phyloP scores from a whole-genome alignment of 2,888 invertebrate genomes.

The Metopia argyrocephala region DNA sequence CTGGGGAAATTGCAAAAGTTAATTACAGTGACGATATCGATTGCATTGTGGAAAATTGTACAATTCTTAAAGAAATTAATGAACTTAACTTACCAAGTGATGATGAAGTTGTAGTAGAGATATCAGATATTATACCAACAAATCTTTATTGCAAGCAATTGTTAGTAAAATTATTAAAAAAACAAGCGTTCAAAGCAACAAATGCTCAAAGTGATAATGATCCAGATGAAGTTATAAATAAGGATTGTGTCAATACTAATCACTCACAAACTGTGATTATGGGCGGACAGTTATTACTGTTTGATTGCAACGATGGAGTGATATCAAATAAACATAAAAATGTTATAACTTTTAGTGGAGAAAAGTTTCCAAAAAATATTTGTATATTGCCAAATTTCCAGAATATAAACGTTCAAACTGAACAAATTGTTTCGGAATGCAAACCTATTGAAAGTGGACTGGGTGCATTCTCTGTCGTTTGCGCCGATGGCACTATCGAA shows the following conservation, averaged over 20 bases:
- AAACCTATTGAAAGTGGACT: conserved; percentile 71
- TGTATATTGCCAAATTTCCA: conserved; percentile 82
- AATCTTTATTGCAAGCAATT: conserved; percentile 83
- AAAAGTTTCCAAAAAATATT: conserved; percentile 85
- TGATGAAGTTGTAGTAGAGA: conserved; percentile 71
- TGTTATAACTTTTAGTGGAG: conserved; percentile 81
- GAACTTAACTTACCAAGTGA: conserved; percentile 69
- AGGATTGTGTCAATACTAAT: conserved; percentile 66
- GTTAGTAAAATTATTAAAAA: conserved; percentile 79
- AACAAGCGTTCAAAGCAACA: conserved; percentile 66
- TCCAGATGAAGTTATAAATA: conserved; percentile 68
- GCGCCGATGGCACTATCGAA: conserved; percentile 86
- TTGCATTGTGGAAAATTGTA: conserved; percentile 73
- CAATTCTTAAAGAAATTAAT: conserved; percentile 74
- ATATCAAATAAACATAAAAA: conserved; percentile 74
- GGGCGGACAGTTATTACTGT: conserved; percentile 74
- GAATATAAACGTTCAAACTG: conserved; percentile 33
- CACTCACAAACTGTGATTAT: conserved; percentile 56
- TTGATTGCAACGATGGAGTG: conserved; percentile 71
- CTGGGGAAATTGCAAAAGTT: conserved; percentile 75
- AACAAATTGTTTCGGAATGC: conserved; percentile 34
- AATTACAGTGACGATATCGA: conserved; percentile 73
- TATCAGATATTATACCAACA: conserved; percentile 83
- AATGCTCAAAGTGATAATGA: conserved; percentile 66
- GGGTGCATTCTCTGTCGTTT: conserved; percentile 86